Evolutionary conservation across 2,797 vertebrate species (phyloP).

Genomic region (Cryptoprocta ferox): DNA sequence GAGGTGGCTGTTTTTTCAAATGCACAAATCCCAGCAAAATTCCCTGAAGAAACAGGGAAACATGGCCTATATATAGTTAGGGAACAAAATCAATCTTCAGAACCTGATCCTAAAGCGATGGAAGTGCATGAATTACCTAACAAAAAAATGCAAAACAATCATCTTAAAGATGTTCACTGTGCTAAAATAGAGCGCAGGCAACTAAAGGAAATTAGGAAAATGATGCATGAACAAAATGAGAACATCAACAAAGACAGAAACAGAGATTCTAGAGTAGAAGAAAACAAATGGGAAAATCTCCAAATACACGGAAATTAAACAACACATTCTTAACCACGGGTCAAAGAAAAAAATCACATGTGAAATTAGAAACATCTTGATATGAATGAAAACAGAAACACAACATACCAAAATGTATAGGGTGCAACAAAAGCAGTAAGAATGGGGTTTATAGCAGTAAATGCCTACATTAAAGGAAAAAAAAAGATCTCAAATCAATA

Average conservation of each 20-base stretch:
- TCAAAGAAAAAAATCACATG: background rate
- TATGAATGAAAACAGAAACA: background rate
- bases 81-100: background rate
- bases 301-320: background rate
- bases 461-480: background rate
- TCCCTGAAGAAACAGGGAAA: background rate
- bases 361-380: background rate
- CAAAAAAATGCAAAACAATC: background rate
- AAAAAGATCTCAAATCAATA: background rate
- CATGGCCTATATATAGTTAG: background rate
- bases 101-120: background rate
- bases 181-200: background rate
- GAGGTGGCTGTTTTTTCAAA: background rate
- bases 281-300: background rate
- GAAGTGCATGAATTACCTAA: background rate
- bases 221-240: background rate
- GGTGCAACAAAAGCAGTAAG: background rate
- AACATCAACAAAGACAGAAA: conserved; percentile 15
- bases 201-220: conserved; percentile 39
- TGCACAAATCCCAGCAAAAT: background rate
- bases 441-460: background rate
- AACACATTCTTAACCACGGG: background rate
- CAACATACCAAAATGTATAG: background rate
- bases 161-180: background rate
- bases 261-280: background rate